Evolutionary conservation across 53 echinoderm and acorn worm species (phyloP).

Genomic region (Temnopleurus reevesii): DNA sequence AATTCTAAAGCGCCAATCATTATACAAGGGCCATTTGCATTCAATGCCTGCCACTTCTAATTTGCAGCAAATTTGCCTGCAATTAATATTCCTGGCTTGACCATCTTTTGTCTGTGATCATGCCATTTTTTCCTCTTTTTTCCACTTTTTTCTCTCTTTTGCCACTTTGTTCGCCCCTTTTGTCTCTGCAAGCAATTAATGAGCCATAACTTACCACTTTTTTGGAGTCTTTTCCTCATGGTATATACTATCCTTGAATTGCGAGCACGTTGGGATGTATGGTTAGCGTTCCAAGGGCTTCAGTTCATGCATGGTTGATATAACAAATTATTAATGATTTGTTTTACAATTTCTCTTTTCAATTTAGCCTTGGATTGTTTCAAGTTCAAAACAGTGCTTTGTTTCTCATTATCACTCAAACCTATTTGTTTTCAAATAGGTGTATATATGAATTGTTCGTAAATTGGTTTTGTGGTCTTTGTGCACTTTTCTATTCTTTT

Average conservation of each 20-base stretch:
- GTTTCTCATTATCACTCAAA: too few relatives aligned
- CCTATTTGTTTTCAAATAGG: too few relatives aligned
- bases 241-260: neutral
- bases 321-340: neutral
- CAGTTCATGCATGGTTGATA: neutral
- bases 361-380: too few relatives aligned
- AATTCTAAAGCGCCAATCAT: neutral
- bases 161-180: neutral
- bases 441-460: too few relatives aligned
- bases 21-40: neutral
- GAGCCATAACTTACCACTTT: neutral
- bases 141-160: neutral
- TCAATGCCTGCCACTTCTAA: slow-evolving; percentile 14
- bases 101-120: slow-evolving; percentile 30
- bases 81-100: neutral
- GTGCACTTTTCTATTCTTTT: too few relatives aligned
- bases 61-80: slow-evolving; percentile 1
- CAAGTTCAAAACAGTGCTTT: neutral
- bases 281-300: neutral
- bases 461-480: too few relatives aligned
- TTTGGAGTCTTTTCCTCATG: neutral
- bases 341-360: neutral
- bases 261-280: neutral
- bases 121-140: neutral
- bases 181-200: neutral